Base-by-base conservation (phyloP, 2,888 invertebrate species). In the Leptopilina syphax region DNA sequence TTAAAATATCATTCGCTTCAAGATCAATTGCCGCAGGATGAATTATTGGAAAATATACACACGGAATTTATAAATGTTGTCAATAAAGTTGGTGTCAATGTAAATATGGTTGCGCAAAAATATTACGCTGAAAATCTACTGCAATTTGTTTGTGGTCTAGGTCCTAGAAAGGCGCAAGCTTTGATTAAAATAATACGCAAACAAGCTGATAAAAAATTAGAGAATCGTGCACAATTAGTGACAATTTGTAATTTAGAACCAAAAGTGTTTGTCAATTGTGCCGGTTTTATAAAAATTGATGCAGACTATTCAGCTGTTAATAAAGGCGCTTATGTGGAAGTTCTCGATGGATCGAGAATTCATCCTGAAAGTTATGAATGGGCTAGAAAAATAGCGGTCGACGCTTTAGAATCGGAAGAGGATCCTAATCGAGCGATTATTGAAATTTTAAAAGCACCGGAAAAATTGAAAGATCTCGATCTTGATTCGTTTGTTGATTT, bases 311-410 rank as follows among this genome's bases (percentile, higher is more conserved):
- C 98, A 67, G 98, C 97, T 13, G 98, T 98, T 87, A 94, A 96
- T 89, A 97, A 98, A 0, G 98, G 98, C 89, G 96, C 97, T 0
- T 98, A 98, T 88, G 97, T 98, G 5, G 96, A 98, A 93, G 97
- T 98, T 9, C 93, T 99, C 78, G 99, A 99, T 90, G 98, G 98
- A 0, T 98, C 98, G 1, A 94, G 99, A 86, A 98, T 99, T 0
- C 99, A 99, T 92, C 99, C 98, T 0, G 99, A 99, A 93, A 98
- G 98, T 0, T 99, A 99, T 92, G 99, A 99, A 90, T 98, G 99
- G 98, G 99, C 99, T 0, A 93, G 98, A 68, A 99, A 99, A 93
- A 99, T 99, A 98, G 99, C 99, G 0, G 98, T 99, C 1, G 99
- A 99, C 92, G 99, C 99, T 1, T 93, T 99, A 79, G 99, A 99